Evolutionary conservation across 2,113 vertebrate species (phyloP).

Genomic region (Atrichornis clamosus): DNA sequence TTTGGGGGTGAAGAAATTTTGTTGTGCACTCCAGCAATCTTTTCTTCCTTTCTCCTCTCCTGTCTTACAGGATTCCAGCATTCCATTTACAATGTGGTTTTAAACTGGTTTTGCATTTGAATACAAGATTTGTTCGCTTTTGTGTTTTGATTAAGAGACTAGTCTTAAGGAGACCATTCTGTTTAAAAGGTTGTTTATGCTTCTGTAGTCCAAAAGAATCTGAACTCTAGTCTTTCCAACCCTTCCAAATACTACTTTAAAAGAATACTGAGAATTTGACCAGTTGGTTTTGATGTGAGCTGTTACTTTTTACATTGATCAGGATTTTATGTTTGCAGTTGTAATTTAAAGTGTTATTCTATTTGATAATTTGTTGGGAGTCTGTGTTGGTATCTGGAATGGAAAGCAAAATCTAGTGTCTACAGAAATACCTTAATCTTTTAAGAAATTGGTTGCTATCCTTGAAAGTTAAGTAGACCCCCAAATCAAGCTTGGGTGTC

Average conservation of each 20-base stretch:
- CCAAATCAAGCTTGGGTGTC: not conserved
- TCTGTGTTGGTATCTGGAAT: not conserved
- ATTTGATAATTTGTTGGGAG: not conserved
- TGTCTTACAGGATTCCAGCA: not conserved
- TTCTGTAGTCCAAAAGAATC: not conserved
- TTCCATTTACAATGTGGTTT: not conserved
- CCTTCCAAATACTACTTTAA: not conserved
- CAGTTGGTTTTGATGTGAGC: not conserved
- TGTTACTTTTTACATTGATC: not conserved
- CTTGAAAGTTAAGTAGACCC: not conserved
- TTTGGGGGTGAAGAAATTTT: not conserved
- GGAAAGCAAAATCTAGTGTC: not conserved
- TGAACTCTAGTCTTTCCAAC: not conserved
- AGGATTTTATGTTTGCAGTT: not conserved
- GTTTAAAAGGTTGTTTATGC: not conserved
- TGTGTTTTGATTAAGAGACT: not conserved
- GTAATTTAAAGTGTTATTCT: not conserved
- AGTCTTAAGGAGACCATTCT: not conserved
- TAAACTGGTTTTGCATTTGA: not conserved
- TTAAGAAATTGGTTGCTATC: rapidly evolving
- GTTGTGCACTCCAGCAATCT: not conserved
- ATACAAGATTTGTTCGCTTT: not conserved
- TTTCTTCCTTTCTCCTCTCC: not conserved
- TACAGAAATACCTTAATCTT: not conserved
- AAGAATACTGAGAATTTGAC: not conserved